phyloP scores from a whole-genome alignment of 2,888 invertebrate genomes.

The Lasiommata megera region DNA sequence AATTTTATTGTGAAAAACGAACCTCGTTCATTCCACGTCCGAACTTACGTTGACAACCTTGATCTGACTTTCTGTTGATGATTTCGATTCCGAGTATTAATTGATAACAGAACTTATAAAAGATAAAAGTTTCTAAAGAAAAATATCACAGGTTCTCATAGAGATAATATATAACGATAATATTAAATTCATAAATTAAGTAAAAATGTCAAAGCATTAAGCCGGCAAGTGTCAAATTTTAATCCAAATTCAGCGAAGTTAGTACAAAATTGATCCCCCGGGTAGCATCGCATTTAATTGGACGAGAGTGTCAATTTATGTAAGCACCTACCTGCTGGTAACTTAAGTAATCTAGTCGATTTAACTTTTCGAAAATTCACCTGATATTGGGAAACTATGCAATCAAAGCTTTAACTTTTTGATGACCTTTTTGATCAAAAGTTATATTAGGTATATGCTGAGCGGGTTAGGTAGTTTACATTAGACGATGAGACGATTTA shows the following conservation, averaged over 20 bases:
- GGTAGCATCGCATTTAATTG: neutral
- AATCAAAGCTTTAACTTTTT: too few relatives aligned
- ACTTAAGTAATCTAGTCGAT: neutral
- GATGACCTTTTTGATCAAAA: too few relatives aligned
- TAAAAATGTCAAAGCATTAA: neutral
- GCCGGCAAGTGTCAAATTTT: neutral
- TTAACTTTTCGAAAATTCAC: neutral
- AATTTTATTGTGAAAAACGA: slow-evolving; percentile 8
- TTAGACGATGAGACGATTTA: too few relatives aligned
- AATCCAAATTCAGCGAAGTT: neutral
- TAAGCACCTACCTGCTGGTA: neutral
- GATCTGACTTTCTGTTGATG: neutral
- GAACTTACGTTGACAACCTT: neutral
- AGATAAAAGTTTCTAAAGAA: too few relatives aligned
- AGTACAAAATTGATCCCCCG: neutral
- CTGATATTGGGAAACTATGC: neutral
- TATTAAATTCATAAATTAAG: too few relatives aligned
- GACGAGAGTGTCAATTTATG: slow-evolving; percentile 1
- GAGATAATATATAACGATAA: too few relatives aligned
- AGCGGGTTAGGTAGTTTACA: too few relatives aligned
- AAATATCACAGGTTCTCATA: too few relatives aligned
- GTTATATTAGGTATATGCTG: too few relatives aligned
- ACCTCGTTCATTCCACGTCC: neutral
- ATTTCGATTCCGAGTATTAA: neutral
- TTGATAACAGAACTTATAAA: neutral